These are phyloP conservation scores for Geopemphigus sp. DNA, from an alignment of 1,140 invertebrate genomes.

Conservation along the genomic window DNA sequence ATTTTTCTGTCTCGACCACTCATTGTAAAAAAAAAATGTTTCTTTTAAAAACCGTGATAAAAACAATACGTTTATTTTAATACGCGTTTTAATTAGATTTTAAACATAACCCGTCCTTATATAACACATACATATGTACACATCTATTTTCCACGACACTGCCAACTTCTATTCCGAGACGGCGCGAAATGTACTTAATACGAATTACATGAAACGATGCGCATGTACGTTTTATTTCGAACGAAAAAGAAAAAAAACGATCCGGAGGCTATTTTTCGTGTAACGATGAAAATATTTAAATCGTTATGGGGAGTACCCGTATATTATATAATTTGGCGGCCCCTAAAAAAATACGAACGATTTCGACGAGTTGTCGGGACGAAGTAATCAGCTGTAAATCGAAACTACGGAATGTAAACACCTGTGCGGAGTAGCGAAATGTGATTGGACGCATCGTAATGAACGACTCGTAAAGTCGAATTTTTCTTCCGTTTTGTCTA, in stretches of 20 bases:
- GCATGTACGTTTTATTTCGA: slow-evolving; percentile 18
- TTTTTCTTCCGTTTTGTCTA: too few relatives aligned
- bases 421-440: neutral
- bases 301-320: too few relatives aligned
- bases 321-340: too few relatives aligned
- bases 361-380: too few relatives aligned
- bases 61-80: slow-evolving; percentile 14
- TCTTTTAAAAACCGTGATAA: too few relatives aligned
- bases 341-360: too few relatives aligned
- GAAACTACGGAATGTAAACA: neutral
- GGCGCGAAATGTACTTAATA: neutral
- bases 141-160: neutral
- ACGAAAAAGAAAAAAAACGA: neutral
- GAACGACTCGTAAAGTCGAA: neutral
- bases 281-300: too few relatives aligned
- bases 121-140: too few relatives aligned
- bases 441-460: neutral
- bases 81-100: neutral
- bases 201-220: too few relatives aligned
- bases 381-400: too few relatives aligned
- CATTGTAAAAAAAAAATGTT: neutral
- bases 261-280: too few relatives aligned
- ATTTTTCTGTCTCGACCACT: slow-evolving; percentile 5
- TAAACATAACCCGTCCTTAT: neutral
- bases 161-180: neutral